These are phyloP conservation scores for Ictalurus punctatus DNA, from an alignment of 2,113 vertebrate genomes.

Conservation along the genomic window DNA sequence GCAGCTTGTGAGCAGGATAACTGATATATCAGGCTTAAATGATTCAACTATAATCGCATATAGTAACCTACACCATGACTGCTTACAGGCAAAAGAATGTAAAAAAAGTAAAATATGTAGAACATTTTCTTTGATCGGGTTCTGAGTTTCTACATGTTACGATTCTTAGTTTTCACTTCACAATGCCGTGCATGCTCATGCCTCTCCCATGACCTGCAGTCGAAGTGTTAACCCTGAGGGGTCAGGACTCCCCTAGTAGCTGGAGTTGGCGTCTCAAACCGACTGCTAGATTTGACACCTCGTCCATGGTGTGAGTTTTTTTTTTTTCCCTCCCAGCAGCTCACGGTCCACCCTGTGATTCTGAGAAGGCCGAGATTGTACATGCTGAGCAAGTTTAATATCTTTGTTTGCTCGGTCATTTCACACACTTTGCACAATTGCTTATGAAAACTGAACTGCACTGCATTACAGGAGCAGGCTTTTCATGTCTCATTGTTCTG, in stretches of 20 bases:
- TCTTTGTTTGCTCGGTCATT: not conserved
- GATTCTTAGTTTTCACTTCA: not conserved
- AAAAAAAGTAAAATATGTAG: too few species aligned
- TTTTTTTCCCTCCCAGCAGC: conserved; percentile 22
- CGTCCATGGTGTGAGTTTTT: conserved; percentile 14
- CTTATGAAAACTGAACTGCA: not conserved
- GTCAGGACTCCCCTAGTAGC: conserved; percentile 25
- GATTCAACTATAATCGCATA: not conserved
- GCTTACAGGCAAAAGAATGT: not conserved
- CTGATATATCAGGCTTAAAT: not conserved
- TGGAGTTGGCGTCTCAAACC: conserved; percentile 35
- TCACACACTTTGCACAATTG: not conserved
- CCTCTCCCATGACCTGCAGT: conserved; percentile 53
- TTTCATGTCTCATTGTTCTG: not conserved
- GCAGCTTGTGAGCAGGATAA: not conserved
- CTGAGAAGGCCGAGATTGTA: not conserved
- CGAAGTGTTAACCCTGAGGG: conserved; percentile 51
- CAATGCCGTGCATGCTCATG: not conserved
- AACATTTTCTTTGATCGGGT: not conserved
- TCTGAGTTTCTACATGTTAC: not conserved
- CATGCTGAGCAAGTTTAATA: not conserved
- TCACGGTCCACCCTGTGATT: conserved; percentile 14
- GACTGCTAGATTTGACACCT: conserved; percentile 55
- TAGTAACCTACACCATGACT: not conserved
- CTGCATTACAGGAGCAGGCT: not conserved